These are phyloP conservation scores for Hirudinaria manillensis DNA, from an alignment of 2,888 invertebrate species.

Conservation along the genomic window DNA sequence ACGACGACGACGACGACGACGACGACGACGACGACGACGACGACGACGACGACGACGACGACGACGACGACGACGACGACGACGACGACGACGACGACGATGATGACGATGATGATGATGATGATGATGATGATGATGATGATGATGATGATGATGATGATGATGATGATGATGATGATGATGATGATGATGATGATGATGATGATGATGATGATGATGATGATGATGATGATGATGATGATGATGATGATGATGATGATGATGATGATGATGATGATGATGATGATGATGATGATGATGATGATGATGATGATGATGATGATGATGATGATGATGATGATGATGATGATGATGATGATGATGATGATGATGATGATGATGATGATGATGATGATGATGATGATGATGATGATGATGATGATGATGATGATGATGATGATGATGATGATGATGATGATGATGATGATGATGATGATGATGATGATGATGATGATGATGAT, in stretches of 20 bases:
- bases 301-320: slow-evolving; percentile 18
- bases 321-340: slow-evolving; percentile 1
- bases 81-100: not conserved
- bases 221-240: slow-evolving; percentile 11
- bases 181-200: not conserved
- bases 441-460: not conserved
- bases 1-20: not conserved
- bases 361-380: slow-evolving; percentile 9
- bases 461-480: not conserved
- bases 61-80: not conserved
- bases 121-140: not conserved
- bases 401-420: slow-evolving; percentile 1
- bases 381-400: not conserved
- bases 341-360: slow-evolving; percentile 20
- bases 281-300: slow-evolving; percentile 21
- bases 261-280: slow-evolving; percentile 31
- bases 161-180: not conserved
- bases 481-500: slow-evolving; percentile 10
- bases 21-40: slow-evolving; percentile 1
- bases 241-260: slow-evolving; percentile 24
- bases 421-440: not conserved
- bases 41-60: not conserved
- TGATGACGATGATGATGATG: slow-evolving; percentile 2
- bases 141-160: slow-evolving; percentile 7
- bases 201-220: slow-evolving; percentile 1